Conservation (phyloP, 1,140 invertebrate genomes). For the Euwallacea fornicatus region DNA sequence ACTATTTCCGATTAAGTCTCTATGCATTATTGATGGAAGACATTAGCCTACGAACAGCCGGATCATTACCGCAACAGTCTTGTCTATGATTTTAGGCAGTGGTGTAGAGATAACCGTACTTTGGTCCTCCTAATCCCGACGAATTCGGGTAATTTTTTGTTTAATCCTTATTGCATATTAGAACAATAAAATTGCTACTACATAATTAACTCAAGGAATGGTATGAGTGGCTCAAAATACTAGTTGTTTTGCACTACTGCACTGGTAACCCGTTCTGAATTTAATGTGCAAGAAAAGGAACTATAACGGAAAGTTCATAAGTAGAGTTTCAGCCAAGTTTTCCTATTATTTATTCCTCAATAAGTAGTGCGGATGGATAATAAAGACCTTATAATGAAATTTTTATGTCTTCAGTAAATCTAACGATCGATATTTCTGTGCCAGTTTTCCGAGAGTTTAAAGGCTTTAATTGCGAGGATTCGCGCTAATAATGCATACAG, state of each 20-base stretch:
- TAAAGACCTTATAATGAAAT: slow-evolving; percentile 36
- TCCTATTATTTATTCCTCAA: slow-evolving; percentile 37
- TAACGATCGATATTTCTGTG: slow-evolving; percentile 26
- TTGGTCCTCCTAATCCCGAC: too few relatives aligned
- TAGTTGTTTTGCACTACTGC: not conserved
- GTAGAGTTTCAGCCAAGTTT: slow-evolving; percentile 34
- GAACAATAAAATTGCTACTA: too few relatives aligned
- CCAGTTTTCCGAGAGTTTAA: not conserved
- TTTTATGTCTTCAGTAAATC: slow-evolving; percentile 38
- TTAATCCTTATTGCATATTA: too few relatives aligned
- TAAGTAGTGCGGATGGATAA: slow-evolving; percentile 29
- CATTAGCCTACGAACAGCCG: slow-evolving; percentile 41
- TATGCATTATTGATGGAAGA: slow-evolving; percentile 44
- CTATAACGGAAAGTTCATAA: slow-evolving; percentile 27
- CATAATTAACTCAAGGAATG: too few relatives aligned
- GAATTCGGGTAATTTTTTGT: too few relatives aligned
- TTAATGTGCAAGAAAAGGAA: too few relatives aligned
- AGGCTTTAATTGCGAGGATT: slow-evolving; percentile 21
- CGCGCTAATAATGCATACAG: not conserved
- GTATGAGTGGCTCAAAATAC: not conserved
- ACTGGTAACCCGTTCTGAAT: not conserved
- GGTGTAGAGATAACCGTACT: not conserved
- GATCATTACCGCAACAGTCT: slow-evolving; percentile 38
- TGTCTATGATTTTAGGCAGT: slow-evolving; percentile 30
- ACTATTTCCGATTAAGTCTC: slow-evolving; percentile 45